Evolutionary conservation across 2,888 invertebrate genomes (phyloP), one percentile per base, ranked within the genome.

Genomic region (Hyalella azteca): DNA sequence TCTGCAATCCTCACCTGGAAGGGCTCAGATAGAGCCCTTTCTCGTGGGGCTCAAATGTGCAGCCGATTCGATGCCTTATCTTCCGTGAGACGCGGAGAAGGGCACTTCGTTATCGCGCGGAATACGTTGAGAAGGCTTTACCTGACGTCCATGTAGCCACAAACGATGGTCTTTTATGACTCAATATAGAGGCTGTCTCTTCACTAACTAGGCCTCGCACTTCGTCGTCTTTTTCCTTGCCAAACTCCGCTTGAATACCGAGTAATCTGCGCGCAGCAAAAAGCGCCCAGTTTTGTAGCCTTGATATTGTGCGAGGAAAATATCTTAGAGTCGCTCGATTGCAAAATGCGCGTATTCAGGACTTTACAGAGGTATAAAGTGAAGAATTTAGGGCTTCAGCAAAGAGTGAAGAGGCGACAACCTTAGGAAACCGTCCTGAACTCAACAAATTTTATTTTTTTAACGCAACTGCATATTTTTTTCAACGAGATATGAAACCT

Each of bases 131-230:
- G 29, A 66, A 66, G 66, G 66, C 66, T 36, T 32, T 29, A 29
- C 39, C 66, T 66, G 19, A 29, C 32, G 66, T 39, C 66, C 66
- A 66, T 29, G 66, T 36, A 36, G 22, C 66, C 39, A 36, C 66
- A 36, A 66, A 66, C 66, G 66, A 66, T 66, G 66, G 66, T 13
- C 66, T 66, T 66, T 66, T 66, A 66, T 66, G 66, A 36, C 29
- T 36, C 19, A 19, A n/a, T 36, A 66, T 39, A 36, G 66, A 32
- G 36, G 36, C 36, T 15, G 36, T 66, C 66, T 36, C 29, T 66
- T 66, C 66, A 66, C 66, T 66, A 66, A 66, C 66, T 66, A 66
- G 66, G 36, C 66, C 36, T 13, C 66, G 66, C 66, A 66, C 66
- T 66, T 66, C 19, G 36, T 66, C 66, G 5, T 32, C 5, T 66